Conservation (phyloP, 2,797 vertebrate genomes). For the Tiaroga cobitis region DNA sequence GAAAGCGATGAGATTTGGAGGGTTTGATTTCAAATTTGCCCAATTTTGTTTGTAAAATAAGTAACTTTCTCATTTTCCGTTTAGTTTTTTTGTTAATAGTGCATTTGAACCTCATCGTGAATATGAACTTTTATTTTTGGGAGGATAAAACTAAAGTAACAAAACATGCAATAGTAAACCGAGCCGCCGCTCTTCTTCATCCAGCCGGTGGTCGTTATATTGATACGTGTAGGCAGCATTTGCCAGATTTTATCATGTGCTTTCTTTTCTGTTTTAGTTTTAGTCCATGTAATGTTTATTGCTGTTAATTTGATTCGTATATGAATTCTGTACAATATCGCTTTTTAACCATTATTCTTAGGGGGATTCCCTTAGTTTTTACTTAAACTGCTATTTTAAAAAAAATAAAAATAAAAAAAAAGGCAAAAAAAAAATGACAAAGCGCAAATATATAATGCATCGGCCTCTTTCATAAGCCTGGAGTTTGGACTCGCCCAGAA, state of each 20-base stretch:
- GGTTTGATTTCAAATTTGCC: too few species aligned
- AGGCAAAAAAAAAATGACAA: neutral
- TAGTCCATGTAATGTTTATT: slow-evolving; percentile 49
- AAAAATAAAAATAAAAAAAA: neutral
- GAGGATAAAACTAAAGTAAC: neutral
- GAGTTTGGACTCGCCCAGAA: neutral
- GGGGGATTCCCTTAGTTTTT: slow-evolving; percentile 83
- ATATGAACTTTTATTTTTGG: neutral
- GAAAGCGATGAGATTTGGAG: too few species aligned
- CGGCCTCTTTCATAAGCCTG: neutral
- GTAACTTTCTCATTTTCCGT: neutral
- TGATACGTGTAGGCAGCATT: slow-evolving; percentile 83
- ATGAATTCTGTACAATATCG: slow-evolving; percentile 54
- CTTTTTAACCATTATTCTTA: slow-evolving; percentile 90
- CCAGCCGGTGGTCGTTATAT: too few species aligned
- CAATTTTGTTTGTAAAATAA: too few species aligned
- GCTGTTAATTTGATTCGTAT: slow-evolving; percentile 59
- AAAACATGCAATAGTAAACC: slow-evolving; percentile 11
- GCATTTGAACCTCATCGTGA: neutral
- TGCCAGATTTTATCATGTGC: slow-evolving; percentile 68
- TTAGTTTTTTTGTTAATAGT: neutral
- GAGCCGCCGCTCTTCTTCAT: neutral
- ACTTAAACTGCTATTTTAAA: slow-evolving; percentile 56
- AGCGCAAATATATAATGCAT: neutral
- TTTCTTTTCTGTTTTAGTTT: slow-evolving; percentile 57